A percentile compares a stretch with the other conserved stretches of the same genome.
Evolutionary conservation across 2,888 invertebrate genomes (phyloP).

Genomic region (Drosophila prolongata): DNA sequence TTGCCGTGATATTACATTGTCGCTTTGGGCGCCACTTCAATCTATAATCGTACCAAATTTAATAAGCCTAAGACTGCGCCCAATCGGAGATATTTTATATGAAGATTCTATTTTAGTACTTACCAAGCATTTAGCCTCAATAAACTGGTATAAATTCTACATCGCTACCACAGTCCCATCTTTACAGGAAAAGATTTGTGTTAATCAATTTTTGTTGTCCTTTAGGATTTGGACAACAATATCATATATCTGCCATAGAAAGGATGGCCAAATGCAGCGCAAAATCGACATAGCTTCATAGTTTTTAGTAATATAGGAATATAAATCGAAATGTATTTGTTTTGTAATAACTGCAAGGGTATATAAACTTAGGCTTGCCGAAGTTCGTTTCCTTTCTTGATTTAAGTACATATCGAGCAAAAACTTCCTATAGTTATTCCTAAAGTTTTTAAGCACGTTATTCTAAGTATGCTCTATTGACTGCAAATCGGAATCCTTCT

Average conservation of each 20-base stretch:
- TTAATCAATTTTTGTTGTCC: too few species aligned
- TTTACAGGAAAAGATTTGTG: slow-evolving; percentile 60
- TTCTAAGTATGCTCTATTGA: slow-evolving; percentile 21
- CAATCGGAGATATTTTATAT: background rate
- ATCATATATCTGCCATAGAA: too few species aligned
- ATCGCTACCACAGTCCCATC: slow-evolving; percentile 20
- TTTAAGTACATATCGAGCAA: too few species aligned
- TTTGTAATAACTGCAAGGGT: too few species aligned
- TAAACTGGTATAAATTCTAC: background rate
- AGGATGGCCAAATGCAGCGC: too few species aligned
- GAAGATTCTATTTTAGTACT: slow-evolving; percentile 2
- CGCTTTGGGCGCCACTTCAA: slow-evolving; percentile 27
- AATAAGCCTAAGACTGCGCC: slow-evolving; percentile 35
- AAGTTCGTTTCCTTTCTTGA: too few species aligned
- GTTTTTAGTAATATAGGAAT: too few species aligned
- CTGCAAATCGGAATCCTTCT: slow-evolving; percentile 14
- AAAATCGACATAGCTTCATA: too few species aligned
- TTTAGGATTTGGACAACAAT: too few species aligned
- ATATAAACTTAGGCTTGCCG: too few species aligned
- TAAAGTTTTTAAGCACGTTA: slow-evolving; percentile 1
- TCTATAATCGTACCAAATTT: slow-evolving; percentile 11
- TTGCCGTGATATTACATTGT: slow-evolving; percentile 52
- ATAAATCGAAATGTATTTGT: too few species aligned
- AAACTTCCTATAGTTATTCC: slow-evolving; percentile 47
- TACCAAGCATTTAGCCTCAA: slow-evolving; percentile 25